Evolutionary conservation across 2,113 vertebrate species (phyloP), one percentile per base, ranked within the genome.

Genomic region (Callionymus lyra): DNA sequence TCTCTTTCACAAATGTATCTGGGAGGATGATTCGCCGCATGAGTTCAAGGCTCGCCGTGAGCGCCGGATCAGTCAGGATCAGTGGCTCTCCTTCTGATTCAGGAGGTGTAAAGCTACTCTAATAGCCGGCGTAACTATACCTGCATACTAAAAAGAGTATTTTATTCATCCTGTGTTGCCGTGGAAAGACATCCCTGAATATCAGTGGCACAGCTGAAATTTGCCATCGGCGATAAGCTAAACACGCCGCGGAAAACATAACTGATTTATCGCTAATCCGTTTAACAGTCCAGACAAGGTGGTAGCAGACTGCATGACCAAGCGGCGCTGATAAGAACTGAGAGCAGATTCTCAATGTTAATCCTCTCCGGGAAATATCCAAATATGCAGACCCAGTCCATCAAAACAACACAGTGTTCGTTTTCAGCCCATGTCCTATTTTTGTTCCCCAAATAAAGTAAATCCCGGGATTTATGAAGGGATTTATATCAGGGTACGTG

Each of bases 91-190:
- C 46, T 59, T 69, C 52, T 58, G 57, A 77, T 76, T 68, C 61
- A 53, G 59, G 50, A 46, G 48, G 48, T 66, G 56, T 64, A 76
- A 65, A 60, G 46, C 59, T 54, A 5, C 41, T 54, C 54, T 65
- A 73, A 77, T 64, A 66, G 60, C 45, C 51, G 31, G 34, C 19
- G 31, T 52, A 44, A 63, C 53, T 38, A 68, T 56, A 54, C 44
- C 67, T 69, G 71, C 48, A 74, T 78, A 61, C 66, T 56, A 68
- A 77, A 63, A 41, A 66, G 65, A 44, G 19, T 47, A 18, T 46
- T 66, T 48, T 62, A 59, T 74, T 67, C 51, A 67, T 44, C 49
- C 42, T 61, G 57, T 61, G 65, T 31, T n/a, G 53, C 56, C 36
- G 41, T 51, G 52, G 53, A 38, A 44, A 53, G 49, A 33, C 51